Percentiles rank a stretch among this genome's conserved stretches.
phyloP scores from a whole-genome alignment of 2,888 invertebrate genomes.

The Drosophila mettleri region DNA sequence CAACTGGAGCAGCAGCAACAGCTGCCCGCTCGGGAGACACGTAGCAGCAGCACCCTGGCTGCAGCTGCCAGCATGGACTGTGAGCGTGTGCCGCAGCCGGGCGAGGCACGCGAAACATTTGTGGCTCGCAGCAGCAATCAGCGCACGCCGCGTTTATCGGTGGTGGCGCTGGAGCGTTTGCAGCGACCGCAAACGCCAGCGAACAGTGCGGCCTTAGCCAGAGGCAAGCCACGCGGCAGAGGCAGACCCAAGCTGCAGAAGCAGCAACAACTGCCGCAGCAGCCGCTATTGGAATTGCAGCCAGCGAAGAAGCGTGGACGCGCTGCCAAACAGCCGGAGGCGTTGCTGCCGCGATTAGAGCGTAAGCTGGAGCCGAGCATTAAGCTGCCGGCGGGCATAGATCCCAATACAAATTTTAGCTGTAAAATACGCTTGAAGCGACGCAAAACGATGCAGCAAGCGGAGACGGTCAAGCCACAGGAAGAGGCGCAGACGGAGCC shows the following conservation, averaged over 20 bases:
- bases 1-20: conserved; percentile 10
- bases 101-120: conserved; percentile 89
- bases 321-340: conserved; percentile 19
- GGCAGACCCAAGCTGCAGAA: conserved; percentile 37
- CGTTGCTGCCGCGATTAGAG: conserved; percentile 17
- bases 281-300: conserved; percentile 30
- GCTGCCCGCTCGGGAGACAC: conserved; percentile 49
- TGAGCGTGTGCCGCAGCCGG: conserved; percentile 89
- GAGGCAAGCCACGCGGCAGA: conserved; percentile 50
- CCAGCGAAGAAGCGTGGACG: conserved; percentile 60
- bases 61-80: conserved; percentile 81
- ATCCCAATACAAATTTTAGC: conserved; percentile 82
- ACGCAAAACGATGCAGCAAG: conserved; percentile 61
- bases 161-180: conserved; percentile 87
- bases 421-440: conserved; percentile 81
- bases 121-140: conserved; percentile 86
- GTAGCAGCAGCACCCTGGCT: conserved; percentile 47
- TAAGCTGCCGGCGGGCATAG: conserved; percentile 79
- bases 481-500: conserved; percentile 19
- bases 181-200: conserved; percentile 84
- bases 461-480: conserved; percentile 1
- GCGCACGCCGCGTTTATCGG: conserved; percentile 86
- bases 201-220: conserved; percentile 18
- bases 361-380: conserved; percentile 55
- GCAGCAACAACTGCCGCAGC: conserved; percentile 5